Percentiles rank a stretch among this genome's conserved stretches.
These are phyloP conservation scores for Gila robusta DNA, from an alignment of 2,797 vertebrate species.

Conservation along the genomic window DNA sequence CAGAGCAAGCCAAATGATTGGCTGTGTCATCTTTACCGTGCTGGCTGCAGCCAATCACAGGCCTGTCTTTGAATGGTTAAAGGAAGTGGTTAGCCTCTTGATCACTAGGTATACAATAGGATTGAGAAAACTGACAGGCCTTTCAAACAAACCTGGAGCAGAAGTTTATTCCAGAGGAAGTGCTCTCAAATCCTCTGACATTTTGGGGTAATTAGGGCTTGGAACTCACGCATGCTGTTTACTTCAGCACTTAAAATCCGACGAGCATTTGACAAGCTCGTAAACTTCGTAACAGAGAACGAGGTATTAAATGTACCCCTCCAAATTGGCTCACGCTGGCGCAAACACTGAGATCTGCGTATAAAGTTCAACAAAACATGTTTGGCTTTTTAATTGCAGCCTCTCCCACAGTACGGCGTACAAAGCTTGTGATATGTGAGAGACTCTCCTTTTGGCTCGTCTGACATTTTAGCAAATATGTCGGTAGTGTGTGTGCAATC, in stretches of 20 bases:
- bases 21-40: neutral
- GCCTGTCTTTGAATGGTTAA: constrained; percentile 10
- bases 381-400: constrained; percentile 41
- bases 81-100: constrained; percentile 39
- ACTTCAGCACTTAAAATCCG: constrained; percentile 37
- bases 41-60: constrained; percentile 40
- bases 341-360: constrained; percentile 31
- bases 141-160: constrained; percentile 47
- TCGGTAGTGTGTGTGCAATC: constrained; percentile 45
- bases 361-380: constrained; percentile 53
- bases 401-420: constrained; percentile 20
- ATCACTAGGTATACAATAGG: constrained; percentile 20
- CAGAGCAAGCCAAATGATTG: neutral
- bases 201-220: constrained; percentile 34
- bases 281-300: constrained; percentile 41
- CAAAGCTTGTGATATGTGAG: constrained; percentile 36
- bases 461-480: constrained; percentile 46
- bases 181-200: constrained; percentile 38
- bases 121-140: constrained; percentile 24
- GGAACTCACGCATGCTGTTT: constrained; percentile 54
- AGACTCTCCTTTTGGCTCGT: constrained; percentile 29
- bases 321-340: constrained; percentile 28
- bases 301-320: constrained; percentile 42
- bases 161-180: constrained; percentile 37
- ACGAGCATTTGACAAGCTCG: constrained; percentile 35